These are phyloP conservation scores for Steinernema feltiae DNA, from an alignment of 1,140 invertebrate genomes.

Conservation along the genomic window DNA sequence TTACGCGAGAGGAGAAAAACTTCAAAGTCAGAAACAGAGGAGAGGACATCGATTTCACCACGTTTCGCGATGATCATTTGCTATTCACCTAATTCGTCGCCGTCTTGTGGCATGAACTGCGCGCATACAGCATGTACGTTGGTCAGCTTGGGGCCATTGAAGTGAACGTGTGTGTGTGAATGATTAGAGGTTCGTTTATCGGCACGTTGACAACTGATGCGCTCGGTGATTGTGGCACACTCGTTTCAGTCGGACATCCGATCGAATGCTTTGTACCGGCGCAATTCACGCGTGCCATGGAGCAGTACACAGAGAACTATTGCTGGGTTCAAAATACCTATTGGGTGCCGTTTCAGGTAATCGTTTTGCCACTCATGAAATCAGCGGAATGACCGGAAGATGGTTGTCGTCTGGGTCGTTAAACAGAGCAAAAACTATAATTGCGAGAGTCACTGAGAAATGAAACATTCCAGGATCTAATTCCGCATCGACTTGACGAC, in stretches of 20 bases:
- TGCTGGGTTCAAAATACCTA: conserved; percentile 59
- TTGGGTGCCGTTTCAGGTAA: conserved; percentile 58
- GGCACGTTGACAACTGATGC: background rate
- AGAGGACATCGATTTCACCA: conserved; percentile 7
- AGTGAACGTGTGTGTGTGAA: no score
- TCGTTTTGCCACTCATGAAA: background rate
- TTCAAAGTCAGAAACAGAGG: background rate
- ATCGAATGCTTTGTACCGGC: conserved; percentile 60
- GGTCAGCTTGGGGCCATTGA: no score
- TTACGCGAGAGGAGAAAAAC: background rate
- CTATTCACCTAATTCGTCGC: no score
- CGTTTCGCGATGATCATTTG: background rate
- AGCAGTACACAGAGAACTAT: conserved; percentile 57
- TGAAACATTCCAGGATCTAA: conserved; percentile 48
- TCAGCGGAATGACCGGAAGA: no score
- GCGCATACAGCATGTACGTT: conserved; percentile 17
- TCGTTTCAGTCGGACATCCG: conserved; percentile 60
- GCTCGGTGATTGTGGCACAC: background rate
- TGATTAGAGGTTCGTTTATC: no score
- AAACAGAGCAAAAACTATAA: background rate
- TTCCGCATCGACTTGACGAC: conserved; percentile 55
- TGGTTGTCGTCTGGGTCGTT: no score
- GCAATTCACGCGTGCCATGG: conserved; percentile 62
- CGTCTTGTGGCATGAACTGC: no score
- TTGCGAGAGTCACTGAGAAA: background rate